Evolutionary conservation across 1,140 invertebrate species (phyloP).

Genomic region (Leptoteleia sp.): DNA sequence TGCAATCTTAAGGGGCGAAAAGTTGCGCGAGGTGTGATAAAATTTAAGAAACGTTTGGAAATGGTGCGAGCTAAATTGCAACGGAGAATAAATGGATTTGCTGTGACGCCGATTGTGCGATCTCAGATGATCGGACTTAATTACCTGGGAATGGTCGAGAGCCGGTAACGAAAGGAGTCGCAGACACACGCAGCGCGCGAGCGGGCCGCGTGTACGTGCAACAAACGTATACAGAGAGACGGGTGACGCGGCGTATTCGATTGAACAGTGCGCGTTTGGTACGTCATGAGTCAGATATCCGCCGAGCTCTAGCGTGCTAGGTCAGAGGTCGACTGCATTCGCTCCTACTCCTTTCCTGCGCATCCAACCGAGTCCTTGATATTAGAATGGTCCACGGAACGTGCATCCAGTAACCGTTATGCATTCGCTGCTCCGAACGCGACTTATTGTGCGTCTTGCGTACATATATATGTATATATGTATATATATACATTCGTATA

Average conservation of each 20-base stretch:
- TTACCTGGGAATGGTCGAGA: constrained; percentile 63
- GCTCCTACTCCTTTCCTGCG: constrained; percentile 70
- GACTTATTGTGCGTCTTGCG: constrained; percentile 40
- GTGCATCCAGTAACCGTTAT: constrained; percentile 74
- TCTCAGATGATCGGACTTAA: constrained; percentile 64
- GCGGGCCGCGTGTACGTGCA: too few species aligned
- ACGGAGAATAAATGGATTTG: constrained; percentile 43
- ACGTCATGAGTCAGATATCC: constrained; percentile 78
- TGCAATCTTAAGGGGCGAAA: too few species aligned
- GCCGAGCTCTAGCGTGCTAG: constrained; percentile 75
- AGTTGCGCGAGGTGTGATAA: too few species aligned
- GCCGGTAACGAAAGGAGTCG: constrained; percentile 51
- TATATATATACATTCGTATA: too few species aligned
- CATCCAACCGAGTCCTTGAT: constrained; percentile 76
- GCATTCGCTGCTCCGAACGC: constrained; percentile 32
- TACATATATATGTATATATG: constrained; percentile 39
- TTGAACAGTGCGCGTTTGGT: constrained; percentile 67
- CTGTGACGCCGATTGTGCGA: constrained; percentile 57
- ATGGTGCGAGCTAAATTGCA: constrained; percentile 19
- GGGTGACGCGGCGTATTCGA: constrained; percentile 64
- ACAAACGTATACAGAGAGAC: constrained; percentile 34
- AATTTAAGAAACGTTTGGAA: constrained; percentile 19
- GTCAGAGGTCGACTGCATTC: constrained; percentile 76
- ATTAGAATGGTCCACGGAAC: constrained; percentile 78
- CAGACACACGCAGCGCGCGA: constrained; percentile 50